Evolutionary conservation across 2,888 invertebrate genomes (phyloP), one percentile per base, ranked within the genome.

Genomic region (Diplazon laetatorius): DNA sequence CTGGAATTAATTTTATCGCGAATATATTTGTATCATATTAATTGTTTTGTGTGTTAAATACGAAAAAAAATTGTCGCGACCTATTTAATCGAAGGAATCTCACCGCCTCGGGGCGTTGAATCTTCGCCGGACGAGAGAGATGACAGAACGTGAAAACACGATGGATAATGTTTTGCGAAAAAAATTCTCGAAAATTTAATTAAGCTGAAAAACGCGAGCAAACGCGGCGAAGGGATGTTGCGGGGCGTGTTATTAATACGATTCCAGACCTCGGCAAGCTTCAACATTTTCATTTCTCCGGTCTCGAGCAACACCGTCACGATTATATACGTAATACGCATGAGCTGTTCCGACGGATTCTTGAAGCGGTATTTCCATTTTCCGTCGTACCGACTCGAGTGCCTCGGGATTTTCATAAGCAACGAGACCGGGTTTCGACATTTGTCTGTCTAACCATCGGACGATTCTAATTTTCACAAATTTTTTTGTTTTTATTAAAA

Each of bases 151-250:
- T n/a, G 76, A 78, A 77, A 82, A 76, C 75, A 79, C 82, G 84
- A 83, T 73, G 81, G 82, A 83, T 82, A 84, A 84, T 84, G 85
- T 86, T n/a, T n/a, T n/a, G n/a, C n/a, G n/a, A n/a, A n/a, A n/a
- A 86, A 87, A 87, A 87, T 85, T 86, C 85, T 83, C 81, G 84
- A 83, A 88, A 85, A 87, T 88, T 89, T 88, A 88, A 88, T 88
- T 88, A 88, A 88, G 87, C 82, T 83, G 79, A 55, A 82, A 42
- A 48, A 55, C 37, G 66, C 65, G 48, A 60, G 62, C 30, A 39
- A 44, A 12, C 22, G 9, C 35, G 44, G 52, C 30, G 70, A 30
- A 44, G 48, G 42, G 62, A 82, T 83, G 83, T 82, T 81, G 76
- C 63, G 75, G 74, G 68, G 68, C 62, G 35, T 82, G 82, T 88